A percentile compares a stretch with the other conserved stretches of the same genome.
These are phyloP conservation scores for Helostoma temminkii DNA, from an alignment of 2,797 vertebrate species.

Conservation along the genomic window DNA sequence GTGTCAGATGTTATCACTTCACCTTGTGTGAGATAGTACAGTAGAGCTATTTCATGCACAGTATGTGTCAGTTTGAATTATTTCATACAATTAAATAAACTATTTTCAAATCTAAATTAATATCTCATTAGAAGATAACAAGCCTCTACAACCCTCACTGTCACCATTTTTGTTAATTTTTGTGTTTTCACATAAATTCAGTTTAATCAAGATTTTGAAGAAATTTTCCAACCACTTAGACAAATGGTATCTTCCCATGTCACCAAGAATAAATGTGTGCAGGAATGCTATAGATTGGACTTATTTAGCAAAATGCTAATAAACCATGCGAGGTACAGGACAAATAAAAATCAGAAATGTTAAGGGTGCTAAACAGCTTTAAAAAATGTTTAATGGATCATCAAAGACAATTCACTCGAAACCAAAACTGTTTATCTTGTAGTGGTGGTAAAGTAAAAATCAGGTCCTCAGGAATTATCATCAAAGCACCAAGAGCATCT, in stretches of 20 bases:
- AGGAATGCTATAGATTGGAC: neutral
- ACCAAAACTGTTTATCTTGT: no score
- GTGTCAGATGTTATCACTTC: neutral
- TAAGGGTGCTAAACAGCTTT: no score
- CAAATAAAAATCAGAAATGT: no score
- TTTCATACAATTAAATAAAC: neutral
- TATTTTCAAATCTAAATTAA: neutral
- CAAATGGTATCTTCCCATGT: neutral
- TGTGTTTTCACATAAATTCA: neutral
- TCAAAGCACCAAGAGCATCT: neutral
- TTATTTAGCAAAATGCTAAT: neutral
- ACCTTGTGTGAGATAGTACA: no score
- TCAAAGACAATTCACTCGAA: no score
- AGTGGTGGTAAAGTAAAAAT: no score
- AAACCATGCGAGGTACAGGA: no score
- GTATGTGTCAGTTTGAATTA: no score
- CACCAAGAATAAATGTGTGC: neutral
- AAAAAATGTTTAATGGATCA: no score
- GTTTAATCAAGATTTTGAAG: neutral
- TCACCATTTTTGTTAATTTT: neutral
- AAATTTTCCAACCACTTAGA: neutral
- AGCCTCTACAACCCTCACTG: neutral
- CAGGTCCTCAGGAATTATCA: neutral
- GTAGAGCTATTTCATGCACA: neutral
- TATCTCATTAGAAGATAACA: neutral